Evolutionary conservation across 2,797 vertebrate genomes (phyloP), one percentile per base, ranked within the genome.

Genomic region (Chanos chanos): DNA sequence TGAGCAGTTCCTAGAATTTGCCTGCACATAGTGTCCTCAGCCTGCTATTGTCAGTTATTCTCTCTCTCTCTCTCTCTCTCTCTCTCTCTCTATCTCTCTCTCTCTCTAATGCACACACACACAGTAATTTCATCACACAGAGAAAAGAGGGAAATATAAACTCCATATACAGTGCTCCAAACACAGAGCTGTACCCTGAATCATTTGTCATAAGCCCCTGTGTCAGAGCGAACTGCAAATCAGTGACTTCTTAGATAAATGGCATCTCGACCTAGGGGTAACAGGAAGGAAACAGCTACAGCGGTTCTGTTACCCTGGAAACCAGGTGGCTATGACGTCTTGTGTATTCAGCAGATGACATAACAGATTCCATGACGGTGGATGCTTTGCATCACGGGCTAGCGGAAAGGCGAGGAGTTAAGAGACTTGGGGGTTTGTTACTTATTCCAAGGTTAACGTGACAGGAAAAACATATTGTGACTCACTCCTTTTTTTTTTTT

Each of bases 291-390:
- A 90, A 68, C 81, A 64, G 80, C 75, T 80, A 47, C 36, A 30
- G 83, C 85, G 88, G 86, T 89, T 84, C 68, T 66, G 83, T 86
- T 84, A 71, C 81, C 43, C 40, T 25, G 71, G 86, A 84, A 86
- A 87, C 84, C 89, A 89, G 85, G 86, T 89, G 82, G 90, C 78
- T 79, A 54, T 41, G 65, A 57, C 72, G 74, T 61, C 70, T 53
- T 57, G 60, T 56, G 76, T 75, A 79, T 77, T 74, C 66, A 64
- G 73, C 69, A 8, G 52, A 68, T 87, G 85, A 87, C 86, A 78
- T 85, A 79, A 87, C 70, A 75, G 75, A 75, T 89, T 89, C 88
- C 89, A 84, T 87, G 83, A 89, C 83, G 84, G 81, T 40, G 59
- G 65, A 50, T 54, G 61, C 25, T 39, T 67, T 52, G 70, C 66